Evolutionary conservation across 2,113 vertebrate genomes (phyloP), one percentile per base, ranked within the genome.

Genomic region (Noctilio leporinus): DNA sequence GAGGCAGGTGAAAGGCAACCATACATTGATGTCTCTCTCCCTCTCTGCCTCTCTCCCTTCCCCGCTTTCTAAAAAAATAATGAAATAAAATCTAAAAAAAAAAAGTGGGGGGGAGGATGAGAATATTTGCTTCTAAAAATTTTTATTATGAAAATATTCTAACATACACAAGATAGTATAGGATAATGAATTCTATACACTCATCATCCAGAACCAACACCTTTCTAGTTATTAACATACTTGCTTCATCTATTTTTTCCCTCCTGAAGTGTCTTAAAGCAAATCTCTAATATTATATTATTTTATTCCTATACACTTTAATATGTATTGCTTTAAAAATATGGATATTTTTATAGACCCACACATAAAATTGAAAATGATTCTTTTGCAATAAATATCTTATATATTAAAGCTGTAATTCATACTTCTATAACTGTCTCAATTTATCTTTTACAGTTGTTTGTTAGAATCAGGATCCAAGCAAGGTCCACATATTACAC

Each of bases 381-480:
- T 17, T 89, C 14, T 38, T 90, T 90, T 87, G 35, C 9, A 75
- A 45, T 78, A 90, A 75, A 45, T 75, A 90, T 55, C 30, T 73
- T 22, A 57, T 72, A 22, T 85, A 92, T 77, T 62, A 70, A 86
- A 92, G 77, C 40, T 67, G 49, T 45, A 64, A 86, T 69, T 82
- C 30, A 51, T 69, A 90, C 84, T 96, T 83, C 5, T 82, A 59
- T 85, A 70, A 47, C 16, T 67, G n/a, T 86, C 49, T 95, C 33
- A 55, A 91, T 47, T 89, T 83, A 82, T 17, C 72, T 76, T 87
- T 92, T 90, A 94, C 7, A 93, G 33, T 87, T 72, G 24, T 49
- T 86, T 83, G 43, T 77, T 83, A 83, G 75, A 95, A 93, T 55
- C 28, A 95, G 38, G 51, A 75, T 77, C 14, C 64, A 93, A 82